Percentiles rank a stretch among this genome's conserved stretches.
Evolutionary conservation across 2,797 vertebrate genomes (phyloP).

Genomic region (Eulemur coronatus): DNA sequence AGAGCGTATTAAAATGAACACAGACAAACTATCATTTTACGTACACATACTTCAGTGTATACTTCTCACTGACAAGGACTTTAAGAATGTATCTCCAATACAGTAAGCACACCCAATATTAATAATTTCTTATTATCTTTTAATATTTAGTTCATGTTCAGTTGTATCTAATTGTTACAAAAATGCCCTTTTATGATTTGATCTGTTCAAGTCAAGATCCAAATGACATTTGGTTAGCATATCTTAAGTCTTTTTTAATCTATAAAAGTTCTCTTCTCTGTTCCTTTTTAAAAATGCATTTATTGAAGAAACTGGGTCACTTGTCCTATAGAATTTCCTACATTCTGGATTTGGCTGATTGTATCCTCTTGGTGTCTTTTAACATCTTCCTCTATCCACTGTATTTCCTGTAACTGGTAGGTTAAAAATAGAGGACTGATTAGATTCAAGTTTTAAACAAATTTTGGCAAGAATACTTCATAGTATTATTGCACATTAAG

Average conservation of each 20-base stretch:
- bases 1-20: background rate
- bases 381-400: background rate
- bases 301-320: background rate
- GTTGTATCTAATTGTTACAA: background rate
- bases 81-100: background rate
- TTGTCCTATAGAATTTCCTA: background rate
- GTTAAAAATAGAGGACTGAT: background rate
- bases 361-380: background rate
- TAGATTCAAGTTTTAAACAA: background rate
- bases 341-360: background rate
- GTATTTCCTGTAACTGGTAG: background rate
- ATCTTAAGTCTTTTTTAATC: background rate
- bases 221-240: background rate
- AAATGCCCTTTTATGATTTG: background rate
- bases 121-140: background rate
- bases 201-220: background rate
- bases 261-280: background rate
- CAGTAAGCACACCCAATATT: background rate
- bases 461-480: background rate
- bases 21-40: background rate
- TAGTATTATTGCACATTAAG: background rate
- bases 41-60: background rate
- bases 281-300: background rate
- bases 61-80: background rate
- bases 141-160: background rate